Evolutionary conservation across 2,888 invertebrate genomes (phyloP).

Genomic region (Plemyria rubiginata): DNA sequence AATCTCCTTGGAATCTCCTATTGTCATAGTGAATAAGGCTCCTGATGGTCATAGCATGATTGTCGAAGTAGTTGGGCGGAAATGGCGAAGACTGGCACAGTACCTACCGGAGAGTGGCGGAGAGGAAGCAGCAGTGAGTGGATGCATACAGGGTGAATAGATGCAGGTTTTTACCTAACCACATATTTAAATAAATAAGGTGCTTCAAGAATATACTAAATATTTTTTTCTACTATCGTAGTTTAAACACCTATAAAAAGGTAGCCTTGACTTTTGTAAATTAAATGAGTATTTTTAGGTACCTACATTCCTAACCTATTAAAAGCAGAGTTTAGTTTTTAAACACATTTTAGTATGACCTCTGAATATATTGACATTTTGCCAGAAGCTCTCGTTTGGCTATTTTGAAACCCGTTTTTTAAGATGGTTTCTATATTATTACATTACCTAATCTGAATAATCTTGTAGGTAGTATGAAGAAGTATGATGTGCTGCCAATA

Average conservation of each 20-base stretch:
- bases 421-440: constrained; percentile 40
- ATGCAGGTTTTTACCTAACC: no score
- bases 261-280: constrained; percentile 62
- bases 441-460: constrained; percentile 7
- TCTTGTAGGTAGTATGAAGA: constrained; percentile 10
- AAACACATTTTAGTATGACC: constrained; percentile 52
- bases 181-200: no score
- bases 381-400: constrained; percentile 48
- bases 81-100: no score
- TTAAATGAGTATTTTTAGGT: constrained; percentile 34
- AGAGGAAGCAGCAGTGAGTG: no score
- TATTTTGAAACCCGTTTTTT: constrained; percentile 50
- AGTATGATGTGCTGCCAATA: background rate
- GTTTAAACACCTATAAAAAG: constrained; percentile 5
- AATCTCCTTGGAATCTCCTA: no score
- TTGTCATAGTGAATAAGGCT: no score
- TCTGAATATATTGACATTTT: constrained; percentile 67
- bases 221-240: background rate
- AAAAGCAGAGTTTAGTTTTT: constrained; percentile 43
- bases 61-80: no score
- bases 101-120: no score
- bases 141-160: no score
- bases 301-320: constrained; percentile 26
- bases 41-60: no score
- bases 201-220: no score